Evolutionary conservation across 2,888 invertebrate genomes (phyloP), one percentile per base, ranked within the genome.

Genomic region (Trissoscelio sp.): DNA sequence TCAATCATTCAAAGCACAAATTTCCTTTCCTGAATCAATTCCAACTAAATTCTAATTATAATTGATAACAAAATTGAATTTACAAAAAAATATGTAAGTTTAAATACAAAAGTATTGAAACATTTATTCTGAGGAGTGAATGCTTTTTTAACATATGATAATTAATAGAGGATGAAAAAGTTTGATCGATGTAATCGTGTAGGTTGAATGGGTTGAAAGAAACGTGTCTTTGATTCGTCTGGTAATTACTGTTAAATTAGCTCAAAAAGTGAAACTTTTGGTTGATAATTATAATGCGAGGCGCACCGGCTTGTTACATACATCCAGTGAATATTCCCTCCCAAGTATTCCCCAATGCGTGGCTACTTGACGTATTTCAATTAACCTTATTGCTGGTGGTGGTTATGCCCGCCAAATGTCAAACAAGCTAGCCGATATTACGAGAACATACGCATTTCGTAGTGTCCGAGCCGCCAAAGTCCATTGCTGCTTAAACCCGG

Each of bases 341-440:
- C 80, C 79, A 87, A 88, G 85, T 87, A 87, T 87, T 87, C 87
- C 77, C 87, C 85, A 85, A 83, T 83, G 83, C 84, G 82, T 82
- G 79, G 86, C 86, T 85, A 88, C 87, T 88, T 87, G 88, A 88
- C 87, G 88, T 88, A 88, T 88, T 89, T 88, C 89, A 88, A 89
- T 89, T 88, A 88, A 89, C 88, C 88, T 88, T 87, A 89, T 89
- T 88, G 88, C 86, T 82, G 84, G 81, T 79, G 83, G 83, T 86
- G 84, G 87, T 87, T 87, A 86, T 85, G 86, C 83, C 85, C 82
- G 86, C 84, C 86, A 87, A 87, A 87, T 87, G 87, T 88, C 87
- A 88, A 86, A 84, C 83, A 81, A 84, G 84, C 83, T 67, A 73
- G 81, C 80, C 81, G 60, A 75, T 83, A 84, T 84, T 85, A 83